These are phyloP conservation scores for Parotia lawesii DNA, from an alignment of 2,113 vertebrate genomes.

Conservation along the genomic window DNA sequence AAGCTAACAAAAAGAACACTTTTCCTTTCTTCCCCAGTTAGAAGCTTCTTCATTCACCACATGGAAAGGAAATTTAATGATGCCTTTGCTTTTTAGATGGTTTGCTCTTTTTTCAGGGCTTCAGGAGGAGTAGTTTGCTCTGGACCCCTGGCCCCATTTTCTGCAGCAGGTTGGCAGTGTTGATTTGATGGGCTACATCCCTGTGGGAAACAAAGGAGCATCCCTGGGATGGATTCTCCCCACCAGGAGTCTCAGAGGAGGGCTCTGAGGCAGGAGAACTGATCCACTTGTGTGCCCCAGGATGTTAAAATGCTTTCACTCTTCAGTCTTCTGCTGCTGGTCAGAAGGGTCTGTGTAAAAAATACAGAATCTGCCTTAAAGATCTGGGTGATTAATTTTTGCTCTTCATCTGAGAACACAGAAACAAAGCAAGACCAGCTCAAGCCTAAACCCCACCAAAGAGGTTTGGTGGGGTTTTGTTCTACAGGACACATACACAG, in stretches of 20 bases:
- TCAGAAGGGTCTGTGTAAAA: neutral
- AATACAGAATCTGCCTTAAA: neutral
- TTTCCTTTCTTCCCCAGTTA: neutral
- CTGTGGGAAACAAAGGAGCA: neutral
- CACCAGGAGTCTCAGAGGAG: neutral
- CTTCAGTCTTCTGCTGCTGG: neutral
- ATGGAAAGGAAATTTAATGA: neutral
- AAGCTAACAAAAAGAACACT: neutral
- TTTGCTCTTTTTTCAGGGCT: neutral
- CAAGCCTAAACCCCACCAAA: neutral
- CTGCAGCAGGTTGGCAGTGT: neutral
- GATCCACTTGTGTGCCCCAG: neutral
- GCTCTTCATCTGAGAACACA: neutral
- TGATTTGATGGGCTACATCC: neutral
- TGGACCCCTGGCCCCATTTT: fast-evolving
- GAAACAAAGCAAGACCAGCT: neutral
- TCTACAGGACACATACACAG: neutral
- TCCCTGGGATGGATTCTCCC: neutral
- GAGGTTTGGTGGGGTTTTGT: too few species aligned
- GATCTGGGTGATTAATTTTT: neutral
- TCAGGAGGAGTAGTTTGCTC: neutral
- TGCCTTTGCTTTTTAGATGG: neutral
- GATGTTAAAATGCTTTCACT: neutral
- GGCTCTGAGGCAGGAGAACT: neutral
- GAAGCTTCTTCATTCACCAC: neutral